Conservation (phyloP, 2,113 vertebrate species). For the Strigops habroptila region DNA sequence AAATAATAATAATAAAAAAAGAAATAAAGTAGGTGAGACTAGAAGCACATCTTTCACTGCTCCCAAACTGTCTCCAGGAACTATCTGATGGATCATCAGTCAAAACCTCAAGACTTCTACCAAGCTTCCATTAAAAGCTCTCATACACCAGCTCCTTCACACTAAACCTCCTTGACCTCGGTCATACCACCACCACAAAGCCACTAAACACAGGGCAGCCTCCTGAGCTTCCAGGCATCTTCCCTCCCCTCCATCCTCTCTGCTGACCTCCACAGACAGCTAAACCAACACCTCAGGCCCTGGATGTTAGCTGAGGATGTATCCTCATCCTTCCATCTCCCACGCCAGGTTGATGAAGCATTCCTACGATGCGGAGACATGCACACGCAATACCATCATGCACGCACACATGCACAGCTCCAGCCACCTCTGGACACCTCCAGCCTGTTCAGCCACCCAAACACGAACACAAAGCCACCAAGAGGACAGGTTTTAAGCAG, state of each 20-base stretch:
- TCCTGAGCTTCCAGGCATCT: not conserved
- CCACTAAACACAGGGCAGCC: not conserved
- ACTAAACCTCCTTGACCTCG: not conserved
- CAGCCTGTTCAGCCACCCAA: not conserved
- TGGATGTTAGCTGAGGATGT: not conserved
- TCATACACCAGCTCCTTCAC: not conserved
- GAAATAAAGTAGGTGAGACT: slow-evolving; percentile 7
- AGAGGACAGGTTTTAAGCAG: slow-evolving; percentile 12
- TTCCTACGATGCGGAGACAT: not conserved
- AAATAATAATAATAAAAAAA: not conserved
- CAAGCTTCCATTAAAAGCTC: not conserved
- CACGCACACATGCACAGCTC: not conserved
- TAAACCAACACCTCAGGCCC: not conserved
- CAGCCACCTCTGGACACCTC: not conserved
- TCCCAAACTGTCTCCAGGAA: not conserved
- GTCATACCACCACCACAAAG: not conserved
- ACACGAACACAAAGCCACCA: not conserved
- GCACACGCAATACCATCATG: not conserved
- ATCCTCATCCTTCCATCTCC: not conserved
- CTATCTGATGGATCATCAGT: not conserved
- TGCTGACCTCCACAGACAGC: not conserved
- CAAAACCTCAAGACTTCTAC: not conserved
- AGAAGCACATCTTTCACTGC: not conserved
- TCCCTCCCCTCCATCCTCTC: not conserved
- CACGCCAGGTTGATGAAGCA: not conserved